Evolutionary conservation across 2,888 invertebrate genomes (phyloP), one percentile per base, ranked within the genome.

Genomic region (Caradrina kadenii): DNA sequence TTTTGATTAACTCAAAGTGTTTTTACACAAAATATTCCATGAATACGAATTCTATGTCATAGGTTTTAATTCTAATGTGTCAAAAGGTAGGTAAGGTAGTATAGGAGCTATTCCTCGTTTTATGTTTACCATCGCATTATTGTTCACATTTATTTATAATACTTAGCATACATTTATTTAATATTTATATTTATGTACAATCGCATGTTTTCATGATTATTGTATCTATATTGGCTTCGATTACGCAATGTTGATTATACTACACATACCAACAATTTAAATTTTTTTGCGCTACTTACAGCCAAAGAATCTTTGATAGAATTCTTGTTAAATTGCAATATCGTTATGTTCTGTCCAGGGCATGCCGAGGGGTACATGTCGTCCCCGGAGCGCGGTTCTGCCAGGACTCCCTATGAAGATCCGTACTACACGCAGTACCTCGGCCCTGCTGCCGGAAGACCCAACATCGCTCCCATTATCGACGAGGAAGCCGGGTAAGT

Each of bases 351-450:
- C 35, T 53, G 45, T 76, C 22, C 87, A 93, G 94, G 91, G 1
- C 94, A 93, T 77, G 81, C 88, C 3, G 95, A 96, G 90, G 98
- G 98, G 10, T 98, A 98, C 91, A 98, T 98, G 97, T 98, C 98
- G 64, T 98, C 98, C 1, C 98, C 98, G 0, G 98, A 98, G 89
- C 96, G 98, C 74, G 97, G 97, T 56, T 97, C 97, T 6, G 96
- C 97, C 26, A 96, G 98, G 31, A 96, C 96, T 62, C 97, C 97
- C 17, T 98, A 98, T 86, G 98, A 98, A 89, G 98, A 98, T 87
- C 98, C 98, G 0, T 98, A 98, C 93, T 98, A 98, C 87, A 97
- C 98, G 62, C 98, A 98, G 89, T 98, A 97, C 89, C 93, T 97
- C 22, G 96, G 97, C 0, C 93, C 97, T 49, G 97, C 97, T 8